Conservation (phyloP, 2,797 vertebrate species). For the Amazona finschi region DNA sequence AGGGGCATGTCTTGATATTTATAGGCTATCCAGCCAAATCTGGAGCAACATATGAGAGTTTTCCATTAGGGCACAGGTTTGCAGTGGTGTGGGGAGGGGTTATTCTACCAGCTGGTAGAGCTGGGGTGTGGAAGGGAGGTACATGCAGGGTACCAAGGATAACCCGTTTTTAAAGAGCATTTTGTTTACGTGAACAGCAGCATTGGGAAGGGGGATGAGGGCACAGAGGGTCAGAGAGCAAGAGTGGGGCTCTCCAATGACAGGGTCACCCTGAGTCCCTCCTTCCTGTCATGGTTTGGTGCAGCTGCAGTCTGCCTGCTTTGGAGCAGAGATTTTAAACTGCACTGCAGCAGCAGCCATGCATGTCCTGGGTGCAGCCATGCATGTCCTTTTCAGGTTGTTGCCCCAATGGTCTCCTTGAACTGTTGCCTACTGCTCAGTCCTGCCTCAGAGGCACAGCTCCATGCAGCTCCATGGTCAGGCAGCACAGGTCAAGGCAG, state of each 20-base stretch:
- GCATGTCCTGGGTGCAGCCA: neutral
- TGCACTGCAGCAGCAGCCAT: neutral
- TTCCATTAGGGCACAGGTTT: neutral
- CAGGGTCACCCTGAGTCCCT: neutral
- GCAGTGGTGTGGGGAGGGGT: neutral
- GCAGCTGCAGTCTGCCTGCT: neutral
- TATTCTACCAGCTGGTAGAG: neutral
- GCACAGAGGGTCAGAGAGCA: neutral
- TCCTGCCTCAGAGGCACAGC: neutral
- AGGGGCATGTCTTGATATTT: neutral
- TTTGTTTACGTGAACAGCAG: neutral
- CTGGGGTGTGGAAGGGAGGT: neutral
- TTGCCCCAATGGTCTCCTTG: neutral
- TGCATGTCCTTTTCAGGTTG: neutral
- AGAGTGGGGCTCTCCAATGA: neutral
- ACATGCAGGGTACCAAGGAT: neutral
- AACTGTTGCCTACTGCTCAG: neutral
- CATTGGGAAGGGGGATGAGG: neutral
- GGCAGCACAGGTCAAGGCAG: neutral
- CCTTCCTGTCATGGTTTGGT: fast-evolving
- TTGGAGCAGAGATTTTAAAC: neutral
- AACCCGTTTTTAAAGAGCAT: neutral
- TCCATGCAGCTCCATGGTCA: neutral
- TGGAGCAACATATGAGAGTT: neutral
- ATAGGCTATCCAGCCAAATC: neutral